Conservation (phyloP, 1,140 invertebrate genomes). For the Hyphantria cunea region DNA sequence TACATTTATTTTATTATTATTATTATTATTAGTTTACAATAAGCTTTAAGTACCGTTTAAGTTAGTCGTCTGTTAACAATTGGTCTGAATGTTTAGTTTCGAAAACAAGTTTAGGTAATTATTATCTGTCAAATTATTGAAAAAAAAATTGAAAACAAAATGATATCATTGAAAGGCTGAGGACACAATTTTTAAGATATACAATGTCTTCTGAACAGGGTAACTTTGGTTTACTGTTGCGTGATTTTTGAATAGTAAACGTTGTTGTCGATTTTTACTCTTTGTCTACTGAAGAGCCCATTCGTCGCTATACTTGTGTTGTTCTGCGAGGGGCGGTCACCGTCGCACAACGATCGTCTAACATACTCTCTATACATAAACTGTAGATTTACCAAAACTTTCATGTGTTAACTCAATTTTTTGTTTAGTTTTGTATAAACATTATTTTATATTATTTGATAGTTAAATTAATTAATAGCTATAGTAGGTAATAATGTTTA, state of each 20-base stretch:
- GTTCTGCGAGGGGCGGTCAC: neutral
- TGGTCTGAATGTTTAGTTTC: conserved; percentile 3
- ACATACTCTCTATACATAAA: no score
- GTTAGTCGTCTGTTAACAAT: neutral
- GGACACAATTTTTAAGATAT: conserved; percentile 78
- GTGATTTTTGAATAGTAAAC: conserved; percentile 64
- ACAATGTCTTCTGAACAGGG: conserved; percentile 80
- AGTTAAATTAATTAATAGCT: conserved; percentile 55
- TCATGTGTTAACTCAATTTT: no score
- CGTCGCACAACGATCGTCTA: no score
- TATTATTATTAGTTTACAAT: conserved; percentile 3
- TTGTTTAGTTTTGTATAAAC: no score
- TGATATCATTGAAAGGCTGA: conserved; percentile 79
- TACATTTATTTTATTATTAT: conserved; percentile 1
- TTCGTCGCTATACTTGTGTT: conserved; percentile 19
- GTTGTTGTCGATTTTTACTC: conserved; percentile 75
- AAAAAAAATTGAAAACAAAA: conserved; percentile 63
- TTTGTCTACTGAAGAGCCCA: conserved; percentile 41
- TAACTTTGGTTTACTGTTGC: conserved; percentile 77
- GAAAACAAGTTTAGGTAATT: conserved; percentile 10
- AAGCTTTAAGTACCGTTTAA: conserved; percentile 2
- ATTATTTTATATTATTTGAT: conserved; percentile 46
- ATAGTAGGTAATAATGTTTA: conserved; percentile 55
- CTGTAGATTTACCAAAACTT: no score
- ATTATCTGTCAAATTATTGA: conserved; percentile 48